phyloP scores from a whole-genome alignment of 2,797 vertebrate genomes.

The Scyliorhinus canicula region DNA sequence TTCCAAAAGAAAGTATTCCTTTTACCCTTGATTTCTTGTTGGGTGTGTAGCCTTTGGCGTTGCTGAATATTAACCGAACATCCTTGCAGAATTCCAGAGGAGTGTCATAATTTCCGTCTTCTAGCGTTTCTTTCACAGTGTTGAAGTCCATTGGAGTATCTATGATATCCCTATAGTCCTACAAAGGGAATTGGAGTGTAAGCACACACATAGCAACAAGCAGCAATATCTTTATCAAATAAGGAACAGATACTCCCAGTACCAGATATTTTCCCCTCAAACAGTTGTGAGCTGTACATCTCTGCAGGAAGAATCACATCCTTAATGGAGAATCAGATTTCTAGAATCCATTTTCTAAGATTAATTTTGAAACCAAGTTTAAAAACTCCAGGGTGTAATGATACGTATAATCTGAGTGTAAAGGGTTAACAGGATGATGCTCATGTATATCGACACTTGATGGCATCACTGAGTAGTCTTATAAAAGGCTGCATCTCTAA shows the following conservation, averaged over 20 bases:
- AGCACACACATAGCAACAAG: background rate
- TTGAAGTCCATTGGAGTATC: slow-evolving; percentile 94
- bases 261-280: background rate
- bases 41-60: slow-evolving; percentile 95
- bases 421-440: no score
- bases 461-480: no score
- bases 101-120: slow-evolving; percentile 79
- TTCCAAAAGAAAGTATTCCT: slow-evolving; percentile 15
- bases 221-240: background rate
- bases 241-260: background rate
- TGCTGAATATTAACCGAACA: slow-evolving; percentile 91
- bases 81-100: slow-evolving; percentile 95
- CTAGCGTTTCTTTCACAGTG: slow-evolving; percentile 84
- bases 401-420: no score
- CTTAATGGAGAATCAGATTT: background rate
- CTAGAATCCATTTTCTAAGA: background rate
- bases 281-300: background rate
- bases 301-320: background rate
- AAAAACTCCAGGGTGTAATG: no score
- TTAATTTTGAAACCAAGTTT: background rate
- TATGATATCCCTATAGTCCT: slow-evolving; percentile 92
- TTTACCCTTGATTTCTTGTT: slow-evolving; percentile 96
- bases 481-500: no score
- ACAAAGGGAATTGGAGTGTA: slow-evolving; percentile 38
- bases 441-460: no score